Evolutionary conservation across 2,113 vertebrate genomes (phyloP), one percentile per base, ranked within the genome.

Genomic region (Saccopteryx bilineata): DNA sequence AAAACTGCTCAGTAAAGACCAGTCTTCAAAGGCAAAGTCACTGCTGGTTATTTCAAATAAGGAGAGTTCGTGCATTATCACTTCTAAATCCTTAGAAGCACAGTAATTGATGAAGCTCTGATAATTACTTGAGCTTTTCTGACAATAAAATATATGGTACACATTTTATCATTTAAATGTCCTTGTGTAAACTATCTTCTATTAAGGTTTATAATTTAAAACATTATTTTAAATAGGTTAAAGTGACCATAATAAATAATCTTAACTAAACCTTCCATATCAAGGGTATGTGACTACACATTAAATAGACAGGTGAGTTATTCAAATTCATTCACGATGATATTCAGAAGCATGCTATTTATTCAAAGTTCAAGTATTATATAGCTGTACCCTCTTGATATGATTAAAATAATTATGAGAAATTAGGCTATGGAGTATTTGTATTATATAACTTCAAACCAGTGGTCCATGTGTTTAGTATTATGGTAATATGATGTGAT

Each of bases 1-100:
- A 87, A 98, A 97, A 95, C 90, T 96, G 98, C 89, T 95, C 89
- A 98, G 15, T 96, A 93, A 96, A 94, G 93, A 97, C 56, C 56
- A 54, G 93, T 90, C 92, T 97, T 95, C 91, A 96, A 96, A 81
- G 84, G 28, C 50, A 61, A 66, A 92, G 39, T 65, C 12, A 71
- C 56, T 81, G 60, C 9, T 87, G 21, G 71, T 69, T 86, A 82
- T 65, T 84, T 65, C 33, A 97, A 50, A 48, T 68, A 50, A 52
- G 52, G 6, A 54, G 11, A 56, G 17, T 13, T 6, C 9, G 18
- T 66, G 7, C 24, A 60, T 10, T 61, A n/a, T n/a, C 84, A 69
- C 15, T 58, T 88, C 50, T 54, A 93, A 92, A 80, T 56, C 46
- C 52, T 68, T 63, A 50, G 1, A 33, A 33, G 65, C 12, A 54